phyloP scores from a whole-genome alignment of 2,888 invertebrate genomes.

The Neelides folsomi region DNA sequence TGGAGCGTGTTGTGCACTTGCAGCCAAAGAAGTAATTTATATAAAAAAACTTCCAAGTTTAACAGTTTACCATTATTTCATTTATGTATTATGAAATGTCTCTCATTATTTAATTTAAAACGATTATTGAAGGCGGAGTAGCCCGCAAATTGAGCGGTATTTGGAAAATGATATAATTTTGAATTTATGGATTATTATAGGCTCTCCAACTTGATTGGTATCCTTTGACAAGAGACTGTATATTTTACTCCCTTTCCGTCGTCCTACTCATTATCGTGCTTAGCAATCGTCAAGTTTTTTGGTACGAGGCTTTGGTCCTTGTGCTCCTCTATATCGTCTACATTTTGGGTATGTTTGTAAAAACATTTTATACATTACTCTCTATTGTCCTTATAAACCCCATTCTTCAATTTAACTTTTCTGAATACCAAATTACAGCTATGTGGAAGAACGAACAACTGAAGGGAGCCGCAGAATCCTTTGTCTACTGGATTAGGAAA shows the following conservation, averaged over 20 bases:
- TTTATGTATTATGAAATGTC: too few relatives aligned
- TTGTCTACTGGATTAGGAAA: constrained; percentile 9
- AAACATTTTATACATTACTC: background rate
- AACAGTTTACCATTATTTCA: too few relatives aligned
- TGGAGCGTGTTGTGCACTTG: constrained; percentile 63
- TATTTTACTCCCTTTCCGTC: constrained; percentile 37
- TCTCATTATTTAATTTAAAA: too few relatives aligned
- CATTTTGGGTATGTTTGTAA: constrained; percentile 35
- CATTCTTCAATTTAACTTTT: background rate
- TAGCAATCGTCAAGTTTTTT: constrained; percentile 37
- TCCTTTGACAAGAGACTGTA: constrained; percentile 47
- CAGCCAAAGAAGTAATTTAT: constrained; percentile 50
- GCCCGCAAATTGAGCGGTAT: too few relatives aligned
- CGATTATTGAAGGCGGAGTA: too few relatives aligned
- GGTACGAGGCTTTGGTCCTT: constrained; percentile 39
- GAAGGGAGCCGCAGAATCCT: constrained; percentile 12
- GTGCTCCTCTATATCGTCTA: constrained; percentile 37
- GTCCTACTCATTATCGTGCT: constrained; percentile 37
- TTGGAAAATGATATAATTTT: too few relatives aligned
- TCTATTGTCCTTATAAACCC: background rate
- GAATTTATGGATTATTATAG: too few relatives aligned
- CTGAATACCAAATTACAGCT: constrained; percentile 14
- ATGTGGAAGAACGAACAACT: constrained; percentile 28
- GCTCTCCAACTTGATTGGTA: constrained; percentile 72
- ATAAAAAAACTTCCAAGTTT: background rate